A percentile compares a stretch with the other conserved stretches of the same genome.
These are phyloP conservation scores for Dromaius novaehollandiae DNA, from an alignment of 2,113 vertebrate species.

Conservation along the genomic window DNA sequence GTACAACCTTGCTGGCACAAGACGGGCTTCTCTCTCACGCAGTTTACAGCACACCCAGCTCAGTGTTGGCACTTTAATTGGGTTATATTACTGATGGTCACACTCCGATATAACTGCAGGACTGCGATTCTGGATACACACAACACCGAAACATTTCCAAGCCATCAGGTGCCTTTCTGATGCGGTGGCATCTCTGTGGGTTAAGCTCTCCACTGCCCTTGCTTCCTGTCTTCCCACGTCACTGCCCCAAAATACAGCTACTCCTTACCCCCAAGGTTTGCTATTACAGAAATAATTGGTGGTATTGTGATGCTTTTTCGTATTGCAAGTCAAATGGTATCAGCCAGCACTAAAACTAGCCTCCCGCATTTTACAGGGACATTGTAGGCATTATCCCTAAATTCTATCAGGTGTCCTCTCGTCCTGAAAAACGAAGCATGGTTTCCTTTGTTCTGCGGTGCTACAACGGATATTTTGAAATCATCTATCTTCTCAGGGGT, in stretches of 20 bases:
- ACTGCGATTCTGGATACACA: not conserved
- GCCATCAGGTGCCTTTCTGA: too few relatives aligned
- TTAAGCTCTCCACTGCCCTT: not conserved
- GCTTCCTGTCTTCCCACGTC: not conserved
- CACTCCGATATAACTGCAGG: not conserved
- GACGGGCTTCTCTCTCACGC: not conserved
- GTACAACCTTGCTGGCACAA: not conserved
- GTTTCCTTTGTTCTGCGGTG: not conserved
- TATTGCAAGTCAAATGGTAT: not conserved
- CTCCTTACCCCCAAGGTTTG: not conserved
- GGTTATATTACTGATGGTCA: not conserved
- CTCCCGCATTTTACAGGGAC: not conserved
- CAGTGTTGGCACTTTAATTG: not conserved
- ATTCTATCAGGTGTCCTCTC: not conserved
- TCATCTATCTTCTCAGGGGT: not conserved
- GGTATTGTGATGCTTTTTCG: not conserved
- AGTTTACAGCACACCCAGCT: not conserved
- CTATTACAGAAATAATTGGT: not conserved
- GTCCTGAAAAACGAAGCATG: not conserved
- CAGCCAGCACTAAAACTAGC: not conserved
- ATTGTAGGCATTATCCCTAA: not conserved
- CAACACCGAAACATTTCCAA: not conserved
- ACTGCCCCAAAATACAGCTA: not conserved
- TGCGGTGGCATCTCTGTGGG: not conserved
- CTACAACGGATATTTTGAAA: not conserved